Evolutionary conservation across 2,797 vertebrate species (phyloP), one percentile per base, ranked within the genome.

Genomic region (Novumbra hubbsi): DNA sequence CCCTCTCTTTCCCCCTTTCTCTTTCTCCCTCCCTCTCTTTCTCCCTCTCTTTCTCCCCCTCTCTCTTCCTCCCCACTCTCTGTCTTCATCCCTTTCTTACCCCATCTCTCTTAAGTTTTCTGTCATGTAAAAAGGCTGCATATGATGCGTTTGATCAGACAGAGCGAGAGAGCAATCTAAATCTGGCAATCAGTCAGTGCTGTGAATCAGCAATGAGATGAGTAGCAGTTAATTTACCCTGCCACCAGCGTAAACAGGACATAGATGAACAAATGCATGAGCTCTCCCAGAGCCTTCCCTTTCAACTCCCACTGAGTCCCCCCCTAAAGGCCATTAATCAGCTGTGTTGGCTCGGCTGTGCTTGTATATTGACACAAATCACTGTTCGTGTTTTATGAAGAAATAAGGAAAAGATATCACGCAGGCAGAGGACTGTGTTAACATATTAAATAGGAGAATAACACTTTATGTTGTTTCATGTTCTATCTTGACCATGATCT

Each of bases 131-230:
- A 83, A 73, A 88, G 80, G 45, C 70, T 60, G 80, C 73, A 72
- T 52, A 60, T 71, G 85, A 83, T 86, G 84, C n/a, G 69, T 78
- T 80, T 81, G 80, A 80, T 74, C 72, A 41, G 74, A 68, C 80
- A 77, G 12, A 12, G 70, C 77, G 68, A 78, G 48, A 78, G 69
- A 78, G 72, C 16, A 32, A 89, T 89, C 86, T 80, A 74, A 73
- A 74, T 81, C 76, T 79, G 77, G 87, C 80, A 77, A 91, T 89
- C 86, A 86, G 78, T 88, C 83, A 82, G 76, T 70, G 11, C 21
- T 57, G 55, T 57, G 55, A 24, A 80, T 62, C 55, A n/a, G 76
- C 15, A 86, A 91, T 90, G 90, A 90, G 83, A 77, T 15, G 75
- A 84, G 83, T 84, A 75, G 68, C 75, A 80, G 65, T 71, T 70